phyloP scores from a whole-genome alignment of 2,888 invertebrate genomes.

The Thymelicus sylvestris region DNA sequence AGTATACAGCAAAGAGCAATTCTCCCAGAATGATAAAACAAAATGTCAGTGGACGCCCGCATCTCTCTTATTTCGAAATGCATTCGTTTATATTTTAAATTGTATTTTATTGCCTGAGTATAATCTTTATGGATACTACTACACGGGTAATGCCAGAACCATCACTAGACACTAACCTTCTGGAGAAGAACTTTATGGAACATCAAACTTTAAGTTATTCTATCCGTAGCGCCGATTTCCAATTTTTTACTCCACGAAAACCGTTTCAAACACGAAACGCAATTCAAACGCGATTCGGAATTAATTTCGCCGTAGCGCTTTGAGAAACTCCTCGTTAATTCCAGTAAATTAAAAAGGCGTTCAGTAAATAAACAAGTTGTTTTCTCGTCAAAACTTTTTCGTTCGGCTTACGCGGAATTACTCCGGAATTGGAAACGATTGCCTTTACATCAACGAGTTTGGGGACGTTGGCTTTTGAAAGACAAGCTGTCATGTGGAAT shows the following conservation, averaged over 20 bases:
- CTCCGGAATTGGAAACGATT: conserved; percentile 17
- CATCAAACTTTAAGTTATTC: background rate
- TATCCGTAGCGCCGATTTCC: background rate
- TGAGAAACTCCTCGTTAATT: conserved; percentile 23
- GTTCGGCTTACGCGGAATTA: conserved; percentile 1
- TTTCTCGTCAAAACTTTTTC: conserved; percentile 27
- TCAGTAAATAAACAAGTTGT: conserved; percentile 33
- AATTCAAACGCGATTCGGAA: conserved; percentile 15
- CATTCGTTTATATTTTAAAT: no score
- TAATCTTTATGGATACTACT: background rate
- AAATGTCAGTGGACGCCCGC: conserved; percentile 5
- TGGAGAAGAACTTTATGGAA: background rate
- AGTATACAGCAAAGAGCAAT: background rate
- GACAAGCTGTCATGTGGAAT: no score
- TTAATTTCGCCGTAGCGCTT: conserved; percentile 15
- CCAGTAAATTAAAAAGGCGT: conserved; percentile 36
- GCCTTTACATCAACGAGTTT: conserved; percentile 1
- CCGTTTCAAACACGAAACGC: conserved; percentile 14
- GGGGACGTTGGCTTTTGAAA: background rate
- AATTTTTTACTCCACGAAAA: conserved; percentile 3
- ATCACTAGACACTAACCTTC: no score
- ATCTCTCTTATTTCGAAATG: background rate
- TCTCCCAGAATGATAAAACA: conserved; percentile 22
- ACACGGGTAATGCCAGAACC: no score
- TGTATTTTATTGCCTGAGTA: background rate